phyloP scores from a whole-genome alignment of 2,113 vertebrate species.

The Meles meles region DNA sequence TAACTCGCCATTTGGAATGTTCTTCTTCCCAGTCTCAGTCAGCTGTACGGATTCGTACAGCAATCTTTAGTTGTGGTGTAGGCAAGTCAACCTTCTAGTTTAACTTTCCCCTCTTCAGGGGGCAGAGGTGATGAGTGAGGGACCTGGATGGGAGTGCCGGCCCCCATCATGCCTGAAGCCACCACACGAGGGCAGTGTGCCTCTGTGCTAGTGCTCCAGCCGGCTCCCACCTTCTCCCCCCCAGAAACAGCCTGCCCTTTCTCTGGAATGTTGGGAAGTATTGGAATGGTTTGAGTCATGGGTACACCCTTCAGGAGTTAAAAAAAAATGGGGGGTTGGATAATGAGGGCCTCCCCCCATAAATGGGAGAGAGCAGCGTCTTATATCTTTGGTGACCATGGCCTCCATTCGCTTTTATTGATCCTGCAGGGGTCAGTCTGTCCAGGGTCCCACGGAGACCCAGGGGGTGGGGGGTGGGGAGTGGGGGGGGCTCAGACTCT shows the following conservation, averaged over 20 bases:
- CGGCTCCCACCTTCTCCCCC: too few relatives aligned
- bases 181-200: constrained; percentile 73
- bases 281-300: neutral
- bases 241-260: neutral
- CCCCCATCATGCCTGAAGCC: accelerated
- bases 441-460: neutral
- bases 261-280: neutral
- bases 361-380: neutral
- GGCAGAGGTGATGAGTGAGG: accelerated
- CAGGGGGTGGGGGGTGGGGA: too few relatives aligned
- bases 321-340: neutral
- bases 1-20: neutral
- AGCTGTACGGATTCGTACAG: too few relatives aligned
- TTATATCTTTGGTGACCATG: neutral
- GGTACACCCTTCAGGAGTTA: neutral
- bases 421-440: neutral
- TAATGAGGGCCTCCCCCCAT: neutral
- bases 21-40: neutral
- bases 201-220: neutral
- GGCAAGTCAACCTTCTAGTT: neutral
- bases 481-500: neutral
- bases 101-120: too few relatives aligned
- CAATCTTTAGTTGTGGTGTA: too few relatives aligned
- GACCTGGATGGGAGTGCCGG: neutral
- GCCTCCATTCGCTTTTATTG: neutral